Conservation (phyloP, 1,140 invertebrate species). For the Camponotus vicinus region DNA sequence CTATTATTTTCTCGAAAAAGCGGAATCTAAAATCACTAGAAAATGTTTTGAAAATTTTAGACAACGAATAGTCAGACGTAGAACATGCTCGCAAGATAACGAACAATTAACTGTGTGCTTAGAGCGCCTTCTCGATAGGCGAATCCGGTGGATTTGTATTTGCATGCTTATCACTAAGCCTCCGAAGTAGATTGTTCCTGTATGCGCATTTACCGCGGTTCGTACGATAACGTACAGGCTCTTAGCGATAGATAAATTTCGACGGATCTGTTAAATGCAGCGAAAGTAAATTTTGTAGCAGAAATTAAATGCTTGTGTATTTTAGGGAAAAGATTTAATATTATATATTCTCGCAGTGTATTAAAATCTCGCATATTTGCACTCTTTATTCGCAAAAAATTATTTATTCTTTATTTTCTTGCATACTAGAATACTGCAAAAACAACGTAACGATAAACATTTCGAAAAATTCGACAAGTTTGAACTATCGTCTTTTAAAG, state of each 20-base stretch:
- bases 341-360: not conserved
- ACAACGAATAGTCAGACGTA: not conserved
- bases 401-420: not conserved
- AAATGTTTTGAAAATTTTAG: not conserved
- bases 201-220: conserved; percentile 45
- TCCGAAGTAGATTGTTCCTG: conserved; percentile 36
- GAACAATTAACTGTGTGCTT: conserved; percentile 55
- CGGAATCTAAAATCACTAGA: not conserved
- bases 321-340: not conserved
- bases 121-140: conserved; percentile 38
- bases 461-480: not conserved
- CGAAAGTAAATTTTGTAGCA: not conserved
- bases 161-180: conserved; percentile 42
- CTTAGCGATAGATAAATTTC: conserved; percentile 12
- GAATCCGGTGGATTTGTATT: conserved; percentile 47
- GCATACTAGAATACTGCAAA: not conserved
- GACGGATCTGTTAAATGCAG: not conserved
- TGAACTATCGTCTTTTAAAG: not conserved
- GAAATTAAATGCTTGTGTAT: not conserved
- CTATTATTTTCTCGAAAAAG: not conserved
- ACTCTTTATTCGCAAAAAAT: too few relatives aligned
- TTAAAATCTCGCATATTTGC: too few relatives aligned
- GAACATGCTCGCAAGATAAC: conserved; percentile 32
- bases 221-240: not conserved
- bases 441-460: not conserved